Conservation (phyloP, 2,797 vertebrate genomes). For the Alectoris magna region DNA sequence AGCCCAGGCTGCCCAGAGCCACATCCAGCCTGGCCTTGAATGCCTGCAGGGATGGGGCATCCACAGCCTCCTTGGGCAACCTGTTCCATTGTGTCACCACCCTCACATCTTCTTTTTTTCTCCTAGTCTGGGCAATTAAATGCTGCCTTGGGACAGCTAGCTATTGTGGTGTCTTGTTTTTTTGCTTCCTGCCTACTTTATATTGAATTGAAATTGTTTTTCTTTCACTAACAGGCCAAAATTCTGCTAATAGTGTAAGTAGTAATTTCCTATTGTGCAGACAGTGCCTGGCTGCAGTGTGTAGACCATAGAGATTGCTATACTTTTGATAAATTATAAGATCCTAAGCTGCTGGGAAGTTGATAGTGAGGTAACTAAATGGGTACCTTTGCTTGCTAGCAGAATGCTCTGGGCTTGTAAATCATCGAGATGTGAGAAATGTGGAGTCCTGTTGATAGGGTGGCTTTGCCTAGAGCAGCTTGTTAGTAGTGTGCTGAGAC, state of each 20-base stretch:
- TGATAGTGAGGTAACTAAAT: neutral
- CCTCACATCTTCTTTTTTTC: neutral
- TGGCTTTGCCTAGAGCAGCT: conserved; percentile 35
- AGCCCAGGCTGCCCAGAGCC: too few species aligned
- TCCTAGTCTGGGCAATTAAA: accelerated
- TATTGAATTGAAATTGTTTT: neutral
- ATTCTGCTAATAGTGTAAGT: neutral
- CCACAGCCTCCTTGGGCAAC: too few species aligned
- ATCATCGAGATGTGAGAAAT: neutral
- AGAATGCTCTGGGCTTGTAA: neutral
- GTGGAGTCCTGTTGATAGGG: neutral
- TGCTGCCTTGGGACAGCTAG: neutral
- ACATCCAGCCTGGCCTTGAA: too few species aligned
- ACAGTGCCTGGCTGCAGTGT: neutral
- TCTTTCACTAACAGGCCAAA: neutral
- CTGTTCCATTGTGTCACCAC: too few species aligned
- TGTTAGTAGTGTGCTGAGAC: neutral
- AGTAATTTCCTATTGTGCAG: neutral
- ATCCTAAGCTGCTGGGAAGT: neutral
- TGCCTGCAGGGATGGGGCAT: too few species aligned
- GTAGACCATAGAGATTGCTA: neutral
- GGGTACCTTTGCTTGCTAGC: neutral
- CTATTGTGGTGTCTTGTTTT: neutral
- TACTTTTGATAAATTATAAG: neutral
- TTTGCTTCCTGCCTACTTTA: neutral